Percentiles rank a stretch among this genome's conserved stretches.
Evolutionary conservation across 2,888 invertebrate species (phyloP).

Genomic region (Thereva unica): DNA sequence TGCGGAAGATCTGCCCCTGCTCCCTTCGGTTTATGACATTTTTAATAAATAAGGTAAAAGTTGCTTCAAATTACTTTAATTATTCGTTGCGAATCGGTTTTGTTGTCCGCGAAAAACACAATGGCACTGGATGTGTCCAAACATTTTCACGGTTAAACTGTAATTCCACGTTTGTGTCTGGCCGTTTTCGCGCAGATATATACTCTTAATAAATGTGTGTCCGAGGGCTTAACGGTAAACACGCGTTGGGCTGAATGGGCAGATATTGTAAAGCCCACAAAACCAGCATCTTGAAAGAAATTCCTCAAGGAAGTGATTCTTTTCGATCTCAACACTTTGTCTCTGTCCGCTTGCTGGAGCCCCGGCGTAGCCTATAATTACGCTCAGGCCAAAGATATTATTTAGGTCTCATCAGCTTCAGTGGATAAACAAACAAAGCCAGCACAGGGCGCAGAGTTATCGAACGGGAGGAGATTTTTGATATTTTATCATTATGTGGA

Average conservation of each 20-base stretch:
- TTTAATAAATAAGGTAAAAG: slow-evolving; percentile 30
- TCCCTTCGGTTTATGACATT: slow-evolving; percentile 24
- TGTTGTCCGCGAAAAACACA: slow-evolving; percentile 5
- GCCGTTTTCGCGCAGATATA: slow-evolving; percentile 14
- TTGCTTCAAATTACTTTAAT: slow-evolving; percentile 30
- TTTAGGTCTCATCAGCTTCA: slow-evolving; percentile 33
- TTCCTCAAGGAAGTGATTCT: neutral
- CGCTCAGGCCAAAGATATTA: slow-evolving; percentile 19
- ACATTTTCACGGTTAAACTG: slow-evolving; percentile 32
- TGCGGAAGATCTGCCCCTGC: no score
- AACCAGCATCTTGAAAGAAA: no score
- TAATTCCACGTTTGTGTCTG: slow-evolving; percentile 25
- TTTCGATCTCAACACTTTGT: slow-evolving; percentile 20
- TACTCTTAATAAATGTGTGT: slow-evolving; percentile 28
- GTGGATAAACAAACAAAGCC: slow-evolving; percentile 23
- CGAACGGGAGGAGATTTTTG: no score
- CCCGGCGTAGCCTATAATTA: slow-evolving; percentile 20
- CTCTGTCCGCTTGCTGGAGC: slow-evolving; percentile 22
- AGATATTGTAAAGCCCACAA: slow-evolving; percentile 3
- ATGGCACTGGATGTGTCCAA: slow-evolving; percentile 22
- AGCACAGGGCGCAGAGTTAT: no score
- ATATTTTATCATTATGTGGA: neutral
- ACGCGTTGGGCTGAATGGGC: slow-evolving; percentile 22
- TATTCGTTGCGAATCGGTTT: slow-evolving; percentile 31
- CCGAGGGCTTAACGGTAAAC: slow-evolving; percentile 31